A percentile compares a stretch with the other conserved stretches of the same genome.
phyloP scores from a whole-genome alignment of 2,797 vertebrate genomes.

The Crypturellus tataupa region DNA sequence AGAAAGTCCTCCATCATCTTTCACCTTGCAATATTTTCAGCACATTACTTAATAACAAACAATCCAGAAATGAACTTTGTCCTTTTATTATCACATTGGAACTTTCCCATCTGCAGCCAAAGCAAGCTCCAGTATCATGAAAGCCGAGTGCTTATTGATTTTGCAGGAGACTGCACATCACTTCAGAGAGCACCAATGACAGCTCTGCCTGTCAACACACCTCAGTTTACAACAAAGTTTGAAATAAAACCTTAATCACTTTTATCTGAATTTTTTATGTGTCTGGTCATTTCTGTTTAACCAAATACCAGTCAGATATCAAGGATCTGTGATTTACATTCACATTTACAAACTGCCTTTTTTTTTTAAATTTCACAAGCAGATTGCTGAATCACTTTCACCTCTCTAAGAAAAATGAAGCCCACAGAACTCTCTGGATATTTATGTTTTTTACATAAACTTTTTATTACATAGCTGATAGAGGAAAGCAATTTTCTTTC shows the following conservation, averaged over 20 bases:
- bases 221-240: neutral
- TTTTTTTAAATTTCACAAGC: neutral
- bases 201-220: constrained; percentile 6
- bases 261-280: neutral
- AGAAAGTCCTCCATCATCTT: neutral
- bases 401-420: neutral
- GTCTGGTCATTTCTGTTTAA: constrained; percentile 51
- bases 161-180: neutral
- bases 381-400: constrained; percentile 19
- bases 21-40: neutral
- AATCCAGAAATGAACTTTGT: constrained; percentile 27
- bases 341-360: neutral
- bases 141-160: constrained; percentile 29
- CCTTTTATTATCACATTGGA: neutral
- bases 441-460: neutral
- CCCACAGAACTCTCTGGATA: neutral
- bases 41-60: neutral
- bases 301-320: neutral
- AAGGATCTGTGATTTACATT: neutral
- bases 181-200: constrained; percentile 3
- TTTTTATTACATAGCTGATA: constrained; percentile 10
- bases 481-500: neutral
- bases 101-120: constrained; percentile 6
- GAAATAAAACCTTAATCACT: neutral
- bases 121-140: constrained; percentile 16